phyloP scores from a whole-genome alignment of 2,888 invertebrate genomes.

The Linhomoeus sp. region DNA sequence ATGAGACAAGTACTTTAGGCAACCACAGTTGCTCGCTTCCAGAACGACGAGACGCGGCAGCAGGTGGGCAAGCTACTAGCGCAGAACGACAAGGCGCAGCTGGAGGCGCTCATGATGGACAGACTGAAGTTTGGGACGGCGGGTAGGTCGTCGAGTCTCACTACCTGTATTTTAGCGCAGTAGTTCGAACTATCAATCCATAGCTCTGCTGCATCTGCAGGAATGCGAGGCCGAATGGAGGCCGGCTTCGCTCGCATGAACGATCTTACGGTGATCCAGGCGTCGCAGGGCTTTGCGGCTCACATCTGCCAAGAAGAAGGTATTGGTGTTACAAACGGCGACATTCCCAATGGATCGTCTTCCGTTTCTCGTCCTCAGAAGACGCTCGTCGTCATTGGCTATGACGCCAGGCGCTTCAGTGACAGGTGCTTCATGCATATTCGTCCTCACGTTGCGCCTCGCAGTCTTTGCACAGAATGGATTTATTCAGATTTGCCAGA shows the following conservation, averaged over 20 bases:
- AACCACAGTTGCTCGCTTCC: no score
- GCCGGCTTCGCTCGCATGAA: slow-evolving; percentile 85
- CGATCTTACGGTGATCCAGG: slow-evolving; percentile 76
- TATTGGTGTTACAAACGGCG: no score
- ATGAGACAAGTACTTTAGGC: no score
- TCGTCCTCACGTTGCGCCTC: no score
- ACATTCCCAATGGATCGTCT: no score
- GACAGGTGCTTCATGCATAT: slow-evolving; percentile 41
- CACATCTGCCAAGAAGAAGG: no score
- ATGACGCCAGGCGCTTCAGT: slow-evolving; percentile 78
- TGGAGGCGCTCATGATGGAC: slow-evolving; percentile 25
- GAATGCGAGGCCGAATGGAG: slow-evolving; percentile 72
- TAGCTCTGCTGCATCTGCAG: slow-evolving; percentile 15
- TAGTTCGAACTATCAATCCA: background rate
- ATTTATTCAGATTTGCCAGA: slow-evolving; percentile 66
- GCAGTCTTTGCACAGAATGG: no score
- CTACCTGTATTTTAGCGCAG: background rate
- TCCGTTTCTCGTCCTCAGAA: no score
- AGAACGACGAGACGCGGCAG: slow-evolving; percentile 24
- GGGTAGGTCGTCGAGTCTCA: slow-evolving; percentile 17
- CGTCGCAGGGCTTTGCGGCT: slow-evolving; percentile 63
- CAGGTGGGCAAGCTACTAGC: slow-evolving; percentile 27
- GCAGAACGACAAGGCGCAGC: slow-evolving; percentile 22
- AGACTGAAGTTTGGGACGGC: slow-evolving; percentile 36
- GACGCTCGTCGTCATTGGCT: slow-evolving; percentile 59